These are phyloP conservation scores for Thereva nobilitata DNA, from an alignment of 2,888 invertebrate species.

Conservation along the genomic window DNA sequence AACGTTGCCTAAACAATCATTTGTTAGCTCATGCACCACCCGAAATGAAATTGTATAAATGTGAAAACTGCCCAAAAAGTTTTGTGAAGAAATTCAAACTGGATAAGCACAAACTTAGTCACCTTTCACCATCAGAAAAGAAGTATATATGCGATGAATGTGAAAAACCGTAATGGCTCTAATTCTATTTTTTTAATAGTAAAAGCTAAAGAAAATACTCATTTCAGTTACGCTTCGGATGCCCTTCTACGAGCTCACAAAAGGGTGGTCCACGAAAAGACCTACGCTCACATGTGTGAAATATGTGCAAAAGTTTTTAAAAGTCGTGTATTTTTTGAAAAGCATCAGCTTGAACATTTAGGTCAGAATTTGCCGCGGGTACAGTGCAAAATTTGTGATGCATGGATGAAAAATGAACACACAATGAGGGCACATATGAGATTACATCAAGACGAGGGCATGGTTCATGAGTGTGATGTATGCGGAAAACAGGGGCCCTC, in stretches of 20 bases:
- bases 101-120: slow-evolving; percentile 45
- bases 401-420: slow-evolving; percentile 46
- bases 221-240: slow-evolving; percentile 43
- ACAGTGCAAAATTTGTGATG: slow-evolving; percentile 44
- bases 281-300: slow-evolving; percentile 44
- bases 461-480: slow-evolving; percentile 43
- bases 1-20: slow-evolving; percentile 43
- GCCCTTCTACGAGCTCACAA: slow-evolving; percentile 43
- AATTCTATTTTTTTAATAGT: neutral
- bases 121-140: slow-evolving; percentile 42
- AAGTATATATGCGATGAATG: slow-evolving; percentile 51
- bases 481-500: slow-evolving; percentile 46
- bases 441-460: slow-evolving; percentile 43
- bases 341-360: slow-evolving; percentile 45
- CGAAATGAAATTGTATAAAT: slow-evolving; percentile 41
- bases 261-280: slow-evolving; percentile 44
- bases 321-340: slow-evolving; percentile 44
- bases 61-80: slow-evolving; percentile 44
- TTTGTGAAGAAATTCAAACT: slow-evolving; percentile 45
- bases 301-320: slow-evolving; percentile 45
- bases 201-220: neutral
- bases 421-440: slow-evolving; percentile 45
- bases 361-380: slow-evolving; percentile 43
- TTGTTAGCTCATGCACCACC: slow-evolving; percentile 43
- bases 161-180: slow-evolving; percentile 49